Evolutionary conservation across 2,797 vertebrate species (phyloP), one percentile per base, ranked within the genome.

Genomic region (Propithecus deckenii): DNA sequence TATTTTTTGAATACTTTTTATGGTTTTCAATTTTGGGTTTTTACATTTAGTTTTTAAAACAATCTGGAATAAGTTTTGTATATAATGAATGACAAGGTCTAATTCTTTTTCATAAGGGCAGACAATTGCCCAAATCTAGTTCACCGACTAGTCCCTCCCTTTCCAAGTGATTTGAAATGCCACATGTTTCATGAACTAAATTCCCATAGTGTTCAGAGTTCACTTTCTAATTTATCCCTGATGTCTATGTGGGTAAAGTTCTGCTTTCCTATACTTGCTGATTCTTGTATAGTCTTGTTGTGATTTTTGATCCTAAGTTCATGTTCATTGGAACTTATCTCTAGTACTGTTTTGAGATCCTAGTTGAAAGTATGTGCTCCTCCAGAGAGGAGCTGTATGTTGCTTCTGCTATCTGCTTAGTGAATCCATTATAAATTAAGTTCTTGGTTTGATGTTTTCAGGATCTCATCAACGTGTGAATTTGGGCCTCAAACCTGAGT

Each of bases 21-120:
- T 69, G 50, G 20, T 43, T 52, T 79, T 32, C 25, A 74, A 4
- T 91, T 88, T 85, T 35, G 30, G 41, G 32, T 71, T 87, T 90
- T 92, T 84, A 75, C 75, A 46, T n/a, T 84, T 90, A 81, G 23
- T 10, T 91, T 75, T 92, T 74, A 74, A 86, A 63, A 84, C 13
- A 7, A 92, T 22, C 8, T 76, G 65, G 67, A 84, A 74, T 43
- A 74, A 69, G 55, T 43, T 71, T 83, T 87, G 6, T 69, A 3
- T 43, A 22, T 59, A 72, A 69, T 71, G 22, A 92, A 89, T 94
- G n/a, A 35, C 22, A 88, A 3, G n/a, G 52, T 83, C 5, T 50
- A 28, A 38, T 79, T 41, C 65, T 91, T 55, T 48, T 61, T 65
- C 32, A 32, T 76, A 57, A n/a, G 57, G 3, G 38, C 20, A 61